These are phyloP conservation scores for Sinotaia quadrata DNA, from an alignment of 2,888 invertebrate species.

Conservation along the genomic window DNA sequence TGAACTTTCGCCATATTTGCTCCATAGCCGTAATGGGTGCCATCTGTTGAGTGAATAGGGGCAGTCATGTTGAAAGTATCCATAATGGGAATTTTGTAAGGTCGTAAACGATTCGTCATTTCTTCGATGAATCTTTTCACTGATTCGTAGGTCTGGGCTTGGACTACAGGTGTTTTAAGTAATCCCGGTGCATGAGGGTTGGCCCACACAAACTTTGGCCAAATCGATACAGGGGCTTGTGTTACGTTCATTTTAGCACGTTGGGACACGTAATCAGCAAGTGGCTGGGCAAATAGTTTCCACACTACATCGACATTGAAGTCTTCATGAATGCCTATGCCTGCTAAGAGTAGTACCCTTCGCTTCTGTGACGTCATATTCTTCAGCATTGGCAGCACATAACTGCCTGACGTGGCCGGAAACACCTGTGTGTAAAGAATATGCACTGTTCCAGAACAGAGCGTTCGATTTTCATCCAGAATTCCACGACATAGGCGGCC, in stretches of 20 bases:
- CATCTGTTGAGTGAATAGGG: conserved; percentile 14
- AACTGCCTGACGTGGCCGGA: not conserved
- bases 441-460: conserved; percentile 7
- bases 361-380: not conserved
- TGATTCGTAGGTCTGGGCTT: conserved; percentile 10
- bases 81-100: conserved; percentile 6
- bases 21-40: conserved; percentile 21
- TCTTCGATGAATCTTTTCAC: not conserved
- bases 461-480: conserved; percentile 6
- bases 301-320: conserved; percentile 1
- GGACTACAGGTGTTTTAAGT: conserved; percentile 3
- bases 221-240: not conserved
- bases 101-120: not conserved
- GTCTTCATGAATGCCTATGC: conserved; percentile 16
- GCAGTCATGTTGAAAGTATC: conserved; percentile 24
- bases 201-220: conserved; percentile 10
- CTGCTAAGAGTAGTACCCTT: not conserved
- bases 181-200: conserved; percentile 16
- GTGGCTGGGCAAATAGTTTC: conserved; percentile 1
- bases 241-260: too few species aligned
- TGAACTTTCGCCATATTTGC: conserved; percentile 21
- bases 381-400: conserved; percentile 9
- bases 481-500: not conserved
- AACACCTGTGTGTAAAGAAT: conserved; percentile 10
- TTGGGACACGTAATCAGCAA: not conserved